Conservation (phyloP, 2,797 vertebrate genomes). For the Odontamblyopus lacepedii region DNA sequence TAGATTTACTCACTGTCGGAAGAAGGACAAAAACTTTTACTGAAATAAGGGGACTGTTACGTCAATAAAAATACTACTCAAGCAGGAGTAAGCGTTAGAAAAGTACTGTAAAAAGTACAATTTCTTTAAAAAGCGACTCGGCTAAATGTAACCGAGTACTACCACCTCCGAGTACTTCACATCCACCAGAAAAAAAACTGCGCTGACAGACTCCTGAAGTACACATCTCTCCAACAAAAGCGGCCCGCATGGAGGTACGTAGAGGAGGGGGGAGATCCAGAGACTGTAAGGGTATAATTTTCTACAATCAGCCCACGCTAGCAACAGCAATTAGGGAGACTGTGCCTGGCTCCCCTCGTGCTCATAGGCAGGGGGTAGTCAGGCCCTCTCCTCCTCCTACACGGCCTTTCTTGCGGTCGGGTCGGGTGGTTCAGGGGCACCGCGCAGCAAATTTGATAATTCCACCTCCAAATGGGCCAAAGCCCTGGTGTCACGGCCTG, state of each 20-base stretch:
- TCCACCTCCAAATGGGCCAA: conserved; percentile 85
- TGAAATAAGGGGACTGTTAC: no score
- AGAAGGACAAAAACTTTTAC: no score
- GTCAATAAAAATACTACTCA: no score
- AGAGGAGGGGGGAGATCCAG: conserved; percentile 32
- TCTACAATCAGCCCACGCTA: conserved; percentile 90
- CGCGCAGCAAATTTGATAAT: conserved; percentile 92
- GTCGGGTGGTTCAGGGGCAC: conserved; percentile 87
- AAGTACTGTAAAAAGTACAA: no score
- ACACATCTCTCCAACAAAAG: conserved; percentile 42
- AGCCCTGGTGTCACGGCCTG: conserved; percentile 51
- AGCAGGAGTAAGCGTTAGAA: no score
- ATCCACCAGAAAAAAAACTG: not conserved
- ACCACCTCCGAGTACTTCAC: no score
- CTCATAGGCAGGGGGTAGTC: conserved; percentile 75
- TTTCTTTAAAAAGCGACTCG: no score
- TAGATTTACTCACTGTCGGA: no score
- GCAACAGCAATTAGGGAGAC: conserved; percentile 91
- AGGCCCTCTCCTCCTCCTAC: conserved; percentile 85
- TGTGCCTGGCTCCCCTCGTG: conserved; percentile 79
- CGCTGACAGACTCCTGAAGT: not conserved
- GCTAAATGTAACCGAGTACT: no score
- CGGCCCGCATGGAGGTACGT: conserved; percentile 22
- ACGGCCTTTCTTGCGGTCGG: conserved; percentile 69
- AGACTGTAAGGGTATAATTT: conserved; percentile 87